phyloP scores from a whole-genome alignment of 2,113 vertebrate genomes.

The Sminthopsis crassicaudata region DNA sequence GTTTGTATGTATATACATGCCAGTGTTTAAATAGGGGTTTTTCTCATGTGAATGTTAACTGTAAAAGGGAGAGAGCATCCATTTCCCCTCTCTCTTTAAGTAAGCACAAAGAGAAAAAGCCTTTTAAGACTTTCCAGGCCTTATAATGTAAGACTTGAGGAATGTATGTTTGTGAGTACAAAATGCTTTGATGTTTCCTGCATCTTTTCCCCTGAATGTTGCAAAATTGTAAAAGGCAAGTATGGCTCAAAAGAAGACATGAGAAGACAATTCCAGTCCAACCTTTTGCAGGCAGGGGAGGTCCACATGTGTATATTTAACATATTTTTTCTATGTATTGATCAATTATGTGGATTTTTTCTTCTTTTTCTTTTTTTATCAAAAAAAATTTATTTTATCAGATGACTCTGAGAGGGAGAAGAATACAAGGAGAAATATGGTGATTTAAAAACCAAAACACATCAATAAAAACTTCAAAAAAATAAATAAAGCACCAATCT shows the following conservation, averaged over 20 bases:
- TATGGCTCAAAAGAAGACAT: not conserved
- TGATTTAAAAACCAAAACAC: not conserved
- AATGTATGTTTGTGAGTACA: too few species aligned
- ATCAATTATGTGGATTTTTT: not conserved
- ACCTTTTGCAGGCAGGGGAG: not conserved
- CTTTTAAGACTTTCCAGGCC: too few species aligned
- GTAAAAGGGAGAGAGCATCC: too few species aligned
- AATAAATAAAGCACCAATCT: not conserved
- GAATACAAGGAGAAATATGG: not conserved
- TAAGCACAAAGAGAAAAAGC: too few species aligned
- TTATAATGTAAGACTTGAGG: too few species aligned
- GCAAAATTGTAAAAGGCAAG: not conserved
- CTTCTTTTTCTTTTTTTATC: not conserved
- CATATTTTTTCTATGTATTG: not conserved
- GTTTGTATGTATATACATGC: too few species aligned
- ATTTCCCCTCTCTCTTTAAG: too few species aligned
- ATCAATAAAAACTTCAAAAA: not conserved
- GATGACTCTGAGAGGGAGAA: not conserved
- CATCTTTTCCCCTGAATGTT: not conserved
- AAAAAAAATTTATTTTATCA: not conserved
- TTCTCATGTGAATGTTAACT: too few species aligned
- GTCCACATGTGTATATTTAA: not conserved
- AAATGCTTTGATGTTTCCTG: too few species aligned
- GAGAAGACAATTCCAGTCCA: not conserved
- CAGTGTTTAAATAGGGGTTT: too few species aligned